A percentile compares a stretch with the other conserved stretches of the same genome.
These are phyloP conservation scores for Sturnus vulgaris DNA, from an alignment of 2,113 vertebrate genomes.

Conservation along the genomic window DNA sequence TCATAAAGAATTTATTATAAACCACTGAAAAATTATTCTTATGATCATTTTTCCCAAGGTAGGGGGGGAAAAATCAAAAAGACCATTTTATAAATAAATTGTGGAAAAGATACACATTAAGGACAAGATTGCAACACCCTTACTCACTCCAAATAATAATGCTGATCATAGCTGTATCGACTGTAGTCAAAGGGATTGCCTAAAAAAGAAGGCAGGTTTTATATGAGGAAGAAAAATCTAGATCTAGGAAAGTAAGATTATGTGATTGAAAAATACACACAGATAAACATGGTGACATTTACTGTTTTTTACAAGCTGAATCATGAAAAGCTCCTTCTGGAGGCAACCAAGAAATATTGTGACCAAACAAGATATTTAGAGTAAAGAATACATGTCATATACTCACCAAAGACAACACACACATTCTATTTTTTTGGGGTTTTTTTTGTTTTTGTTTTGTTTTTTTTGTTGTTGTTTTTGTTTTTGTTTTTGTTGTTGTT, in stretches of 20 bases:
- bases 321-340: background rate
- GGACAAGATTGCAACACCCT: background rate
- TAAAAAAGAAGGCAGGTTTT: background rate
- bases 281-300: background rate
- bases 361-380: background rate
- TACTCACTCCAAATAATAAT: background rate
- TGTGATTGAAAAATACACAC: background rate
- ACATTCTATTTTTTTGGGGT: background rate
- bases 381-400: background rate
- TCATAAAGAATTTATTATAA: background rate
- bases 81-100: background rate
- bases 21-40: background rate
- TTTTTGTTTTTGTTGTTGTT: too few relatives aligned
- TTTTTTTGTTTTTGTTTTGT: too few relatives aligned
- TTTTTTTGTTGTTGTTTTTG: too few relatives aligned
- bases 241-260: background rate
- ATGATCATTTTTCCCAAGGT: background rate
- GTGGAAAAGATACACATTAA: background rate
- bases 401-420: background rate
- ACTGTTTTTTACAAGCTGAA: background rate
- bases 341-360: background rate
- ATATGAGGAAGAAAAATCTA: background rate
- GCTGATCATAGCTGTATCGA: background rate
- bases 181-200: background rate
- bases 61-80: background rate